These are phyloP conservation scores for Drosophila bifasciata DNA, from an alignment of 1,140 invertebrate species.

Conservation along the genomic window DNA sequence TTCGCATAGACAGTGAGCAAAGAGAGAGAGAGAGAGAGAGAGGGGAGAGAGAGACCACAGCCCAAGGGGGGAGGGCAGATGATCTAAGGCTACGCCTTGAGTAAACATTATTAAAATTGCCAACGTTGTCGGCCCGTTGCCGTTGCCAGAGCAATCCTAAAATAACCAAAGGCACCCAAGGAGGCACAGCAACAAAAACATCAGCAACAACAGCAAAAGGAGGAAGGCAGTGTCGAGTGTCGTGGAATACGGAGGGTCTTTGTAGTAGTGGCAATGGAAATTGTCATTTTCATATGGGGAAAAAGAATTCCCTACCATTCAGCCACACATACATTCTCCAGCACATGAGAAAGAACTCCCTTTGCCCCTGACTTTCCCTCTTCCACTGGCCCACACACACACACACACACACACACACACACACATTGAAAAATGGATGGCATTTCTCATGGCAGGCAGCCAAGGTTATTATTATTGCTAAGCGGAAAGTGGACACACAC, in stretches of 20 bases:
- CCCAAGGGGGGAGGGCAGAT: constrained; percentile 4
- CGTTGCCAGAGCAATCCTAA: constrained; percentile 73
- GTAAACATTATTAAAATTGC: constrained; percentile 83
- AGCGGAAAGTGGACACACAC: constrained; percentile 67
- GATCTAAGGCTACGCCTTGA: constrained; percentile 66
- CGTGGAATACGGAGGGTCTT: constrained; percentile 18
- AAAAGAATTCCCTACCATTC: constrained; percentile 14
- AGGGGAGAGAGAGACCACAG: neutral
- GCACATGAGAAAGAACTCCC: neutral
- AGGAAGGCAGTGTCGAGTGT: constrained; percentile 6
- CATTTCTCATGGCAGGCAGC: constrained; percentile 51
- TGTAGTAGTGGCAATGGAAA: constrained; percentile 72
- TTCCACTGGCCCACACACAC: neutral
- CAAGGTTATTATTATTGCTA: constrained; percentile 81
- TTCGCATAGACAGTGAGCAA: constrained; percentile 28
- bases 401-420: constrained; percentile 4
- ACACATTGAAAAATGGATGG: constrained; percentile 66
- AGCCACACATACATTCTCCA: constrained; percentile 27
- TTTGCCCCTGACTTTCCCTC: too few species aligned
- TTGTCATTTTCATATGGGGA: constrained; percentile 70
- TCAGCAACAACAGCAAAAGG: too few species aligned
- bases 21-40: too few species aligned
- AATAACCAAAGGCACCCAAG: constrained; percentile 61
- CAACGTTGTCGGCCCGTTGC: constrained; percentile 34
- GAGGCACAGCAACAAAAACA: neutral